Conservation (phyloP, 35 echinoderm and acorn worm genomes). For the Ophioderma brevispina region DNA sequence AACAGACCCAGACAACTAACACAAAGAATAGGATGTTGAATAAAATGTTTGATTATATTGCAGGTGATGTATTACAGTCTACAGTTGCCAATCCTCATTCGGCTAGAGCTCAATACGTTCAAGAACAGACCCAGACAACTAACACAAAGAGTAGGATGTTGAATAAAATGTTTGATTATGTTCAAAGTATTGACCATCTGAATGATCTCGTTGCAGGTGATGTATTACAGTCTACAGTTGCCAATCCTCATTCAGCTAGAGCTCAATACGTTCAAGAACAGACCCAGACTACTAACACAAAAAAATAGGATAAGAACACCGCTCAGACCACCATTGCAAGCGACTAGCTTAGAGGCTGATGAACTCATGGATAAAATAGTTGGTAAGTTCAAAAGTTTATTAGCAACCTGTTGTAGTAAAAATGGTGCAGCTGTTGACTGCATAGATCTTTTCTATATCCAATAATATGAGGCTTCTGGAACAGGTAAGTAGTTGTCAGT, state of each 20-base stretch:
- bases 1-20: constrained; percentile 79
- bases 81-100: constrained; percentile 75
- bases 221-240: constrained; percentile 69
- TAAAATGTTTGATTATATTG: neutral
- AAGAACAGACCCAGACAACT: constrained; percentile 75
- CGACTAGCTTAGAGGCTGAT: constrained; percentile 77
- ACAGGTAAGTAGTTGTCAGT: no score
- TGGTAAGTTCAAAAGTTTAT: no score
- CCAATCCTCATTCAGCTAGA: constrained; percentile 78
- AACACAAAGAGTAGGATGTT: constrained; percentile 79
- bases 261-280: constrained; percentile 83
- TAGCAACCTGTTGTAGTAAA: no score
- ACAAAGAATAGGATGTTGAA: constrained; percentile 79
- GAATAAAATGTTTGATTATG: no score
- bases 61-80: constrained; percentile 72
- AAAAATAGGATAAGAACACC: constrained; percentile 73
- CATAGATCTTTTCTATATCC: no score
- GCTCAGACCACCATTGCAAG: constrained; percentile 60
- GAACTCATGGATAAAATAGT: constrained; percentile 78
- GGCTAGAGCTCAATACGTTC: constrained; percentile 71
- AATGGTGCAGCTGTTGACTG: no score
- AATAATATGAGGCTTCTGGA: no score
- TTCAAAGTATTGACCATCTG: no score
- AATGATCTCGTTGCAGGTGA: constrained; percentile 32
- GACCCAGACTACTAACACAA: constrained; percentile 79